phyloP scores from a whole-genome alignment of 2,888 invertebrate species.

The Micropterix aruncella region DNA sequence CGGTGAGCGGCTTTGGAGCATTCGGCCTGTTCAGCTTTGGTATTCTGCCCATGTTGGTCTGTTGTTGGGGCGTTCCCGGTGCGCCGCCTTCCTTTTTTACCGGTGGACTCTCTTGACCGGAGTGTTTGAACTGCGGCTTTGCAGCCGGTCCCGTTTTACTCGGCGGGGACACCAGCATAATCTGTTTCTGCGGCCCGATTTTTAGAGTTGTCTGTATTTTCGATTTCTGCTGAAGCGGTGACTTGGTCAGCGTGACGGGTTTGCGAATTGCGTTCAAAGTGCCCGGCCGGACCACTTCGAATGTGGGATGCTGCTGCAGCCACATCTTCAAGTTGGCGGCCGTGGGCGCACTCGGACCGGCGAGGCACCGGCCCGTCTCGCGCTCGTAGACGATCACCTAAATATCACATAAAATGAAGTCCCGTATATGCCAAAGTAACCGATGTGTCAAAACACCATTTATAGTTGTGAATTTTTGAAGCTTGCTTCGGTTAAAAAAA shows the following conservation, averaged over 20 bases:
- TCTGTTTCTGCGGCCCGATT: conserved; percentile 4
- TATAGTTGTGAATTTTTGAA: no score
- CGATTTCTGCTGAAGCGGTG: conserved; percentile 14
- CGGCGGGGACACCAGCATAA: not conserved
- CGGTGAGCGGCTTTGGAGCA: no score
- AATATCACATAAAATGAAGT: no score
- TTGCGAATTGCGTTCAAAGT: conserved; percentile 29
- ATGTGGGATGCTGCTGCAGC: conserved; percentile 78
- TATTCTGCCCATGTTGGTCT: no score
- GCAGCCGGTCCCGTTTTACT: conserved; percentile 17
- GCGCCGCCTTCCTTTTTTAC: conserved; percentile 5
- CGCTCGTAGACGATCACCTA: conserved; percentile 73
- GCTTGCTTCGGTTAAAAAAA: no score
- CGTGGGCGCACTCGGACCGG: conserved; percentile 73
- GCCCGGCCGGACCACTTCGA: conserved; percentile 66
- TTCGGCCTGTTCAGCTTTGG: no score
- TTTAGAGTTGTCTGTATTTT: conserved; percentile 3
- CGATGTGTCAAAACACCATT: no score
- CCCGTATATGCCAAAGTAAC: no score
- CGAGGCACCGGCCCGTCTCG: conserved; percentile 56
- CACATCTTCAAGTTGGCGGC: conserved; percentile 66
- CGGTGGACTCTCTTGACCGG: conserved; percentile 7
- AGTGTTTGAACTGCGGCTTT: conserved; percentile 10
- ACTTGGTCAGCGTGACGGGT: conserved; percentile 16
- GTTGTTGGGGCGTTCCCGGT: conserved; percentile 14